Conservation (phyloP, 2,888 invertebrate species). For the Doris montereyensis region DNA sequence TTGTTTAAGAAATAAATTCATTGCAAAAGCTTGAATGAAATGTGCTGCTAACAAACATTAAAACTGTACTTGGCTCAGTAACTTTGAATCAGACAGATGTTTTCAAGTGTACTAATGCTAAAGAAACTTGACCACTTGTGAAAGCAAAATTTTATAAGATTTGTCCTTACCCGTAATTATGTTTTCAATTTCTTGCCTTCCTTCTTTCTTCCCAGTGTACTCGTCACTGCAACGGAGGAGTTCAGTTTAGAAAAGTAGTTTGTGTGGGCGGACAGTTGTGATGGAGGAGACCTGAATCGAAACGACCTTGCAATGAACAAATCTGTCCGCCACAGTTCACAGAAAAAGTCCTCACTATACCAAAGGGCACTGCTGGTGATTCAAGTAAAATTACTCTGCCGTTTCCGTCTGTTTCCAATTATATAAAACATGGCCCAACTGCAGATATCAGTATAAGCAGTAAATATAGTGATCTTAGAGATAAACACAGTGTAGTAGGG, state of each 20-base stretch:
- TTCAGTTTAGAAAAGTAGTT: slow-evolving; percentile 70
- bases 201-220: slow-evolving; percentile 64
- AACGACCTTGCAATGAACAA: slow-evolving; percentile 50
- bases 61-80: too few relatives aligned
- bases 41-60: too few relatives aligned
- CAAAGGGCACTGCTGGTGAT: slow-evolving; percentile 9
- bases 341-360: slow-evolving; percentile 11
- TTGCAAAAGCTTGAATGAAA: too few relatives aligned
- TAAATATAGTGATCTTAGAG: background rate
- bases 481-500: slow-evolving; percentile 15
- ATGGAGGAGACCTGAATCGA: slow-evolving; percentile 53
- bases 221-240: slow-evolving; percentile 71
- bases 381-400: too few relatives aligned
- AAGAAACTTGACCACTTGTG: too few relatives aligned
- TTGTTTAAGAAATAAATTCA: too few relatives aligned
- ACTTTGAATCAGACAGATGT: too few relatives aligned
- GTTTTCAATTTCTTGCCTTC: too few relatives aligned
- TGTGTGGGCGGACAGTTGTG: slow-evolving; percentile 65
- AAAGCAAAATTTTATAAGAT: too few relatives aligned
- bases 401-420: slow-evolving; percentile 6
- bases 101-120: too few relatives aligned
- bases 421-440: background rate
- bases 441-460: background rate
- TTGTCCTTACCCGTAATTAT: too few relatives aligned
- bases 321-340: slow-evolving; percentile 47